These are phyloP conservation scores for Pinctada fucata DNA, from an alignment of 2,888 invertebrate genomes.

Conservation along the genomic window DNA sequence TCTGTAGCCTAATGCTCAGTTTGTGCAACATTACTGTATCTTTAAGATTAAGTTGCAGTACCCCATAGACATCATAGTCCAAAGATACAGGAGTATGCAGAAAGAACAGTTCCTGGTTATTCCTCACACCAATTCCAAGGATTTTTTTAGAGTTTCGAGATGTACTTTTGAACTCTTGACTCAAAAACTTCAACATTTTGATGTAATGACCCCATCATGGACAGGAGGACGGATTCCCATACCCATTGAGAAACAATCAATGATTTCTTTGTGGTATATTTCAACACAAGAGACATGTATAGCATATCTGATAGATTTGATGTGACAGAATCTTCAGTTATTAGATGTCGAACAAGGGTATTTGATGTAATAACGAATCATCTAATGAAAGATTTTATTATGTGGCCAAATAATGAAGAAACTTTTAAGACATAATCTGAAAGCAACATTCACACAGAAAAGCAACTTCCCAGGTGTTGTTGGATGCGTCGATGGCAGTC, in stretches of 20 bases:
- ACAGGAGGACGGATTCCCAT: conserved; percentile 31
- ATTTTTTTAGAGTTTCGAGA: too few species aligned
- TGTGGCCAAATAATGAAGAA: conserved; percentile 27
- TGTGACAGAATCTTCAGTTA: conserved; percentile 39
- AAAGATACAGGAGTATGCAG: too few species aligned
- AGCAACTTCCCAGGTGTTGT: conserved; percentile 34
- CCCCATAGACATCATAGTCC: too few species aligned
- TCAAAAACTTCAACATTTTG: neutral
- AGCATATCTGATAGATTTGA: too few species aligned
- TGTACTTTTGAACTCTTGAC: too few species aligned
- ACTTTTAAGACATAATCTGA: conserved; percentile 7
- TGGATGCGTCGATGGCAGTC: conserved; percentile 39
- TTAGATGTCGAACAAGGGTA: conserved; percentile 31
- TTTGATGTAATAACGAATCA: conserved; percentile 32
- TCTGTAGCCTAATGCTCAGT: too few species aligned
- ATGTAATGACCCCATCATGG: conserved; percentile 17
- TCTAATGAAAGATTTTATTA: conserved; percentile 34
- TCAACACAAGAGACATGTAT: conserved; percentile 1
- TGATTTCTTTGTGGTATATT: conserved; percentile 40
- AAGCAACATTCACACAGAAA: conserved; percentile 32
- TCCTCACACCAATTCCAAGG: too few species aligned
- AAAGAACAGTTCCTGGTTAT: too few species aligned
- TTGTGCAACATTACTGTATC: too few species aligned
- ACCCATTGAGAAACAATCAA: conserved; percentile 36
- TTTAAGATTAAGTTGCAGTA: too few species aligned